Conservation (phyloP, 2,888 invertebrate genomes). For the Netelia inedita region DNA sequence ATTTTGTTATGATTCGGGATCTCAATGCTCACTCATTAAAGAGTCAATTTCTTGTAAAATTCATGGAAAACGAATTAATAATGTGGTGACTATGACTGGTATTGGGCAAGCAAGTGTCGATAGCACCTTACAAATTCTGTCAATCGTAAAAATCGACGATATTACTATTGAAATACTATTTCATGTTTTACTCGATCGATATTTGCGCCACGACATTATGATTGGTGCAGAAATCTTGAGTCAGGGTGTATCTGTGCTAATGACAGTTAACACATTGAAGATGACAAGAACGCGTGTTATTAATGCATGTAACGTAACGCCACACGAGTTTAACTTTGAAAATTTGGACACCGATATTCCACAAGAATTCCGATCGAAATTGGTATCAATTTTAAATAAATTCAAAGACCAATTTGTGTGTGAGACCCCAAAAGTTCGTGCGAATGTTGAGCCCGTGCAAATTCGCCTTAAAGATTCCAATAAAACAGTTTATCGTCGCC, state of each 20-base stretch:
- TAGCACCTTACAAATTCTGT: slow-evolving; percentile 3
- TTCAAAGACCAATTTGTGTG: neutral
- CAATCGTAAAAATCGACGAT: slow-evolving; percentile 9
- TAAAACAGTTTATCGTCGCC: slow-evolving; percentile 23
- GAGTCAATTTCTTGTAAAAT: slow-evolving; percentile 10
- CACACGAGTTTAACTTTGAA: neutral
- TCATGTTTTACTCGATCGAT: slow-evolving; percentile 10
- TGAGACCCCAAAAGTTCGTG: neutral
- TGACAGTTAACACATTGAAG: slow-evolving; percentile 1
- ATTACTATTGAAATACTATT: slow-evolving; percentile 27
- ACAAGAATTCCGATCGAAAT: slow-evolving; percentile 12
- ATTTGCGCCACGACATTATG: slow-evolving; percentile 20
- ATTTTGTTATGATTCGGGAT: slow-evolving; percentile 19
- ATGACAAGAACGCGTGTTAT: slow-evolving; percentile 15
- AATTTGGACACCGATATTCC: slow-evolving; percentile 11
- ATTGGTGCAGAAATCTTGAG: slow-evolving; percentile 8
- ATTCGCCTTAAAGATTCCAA: slow-evolving; percentile 11
- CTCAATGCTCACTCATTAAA: slow-evolving; percentile 12
- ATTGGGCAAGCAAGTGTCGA: slow-evolving; percentile 11
- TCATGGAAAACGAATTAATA: slow-evolving; percentile 9
- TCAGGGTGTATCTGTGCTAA: slow-evolving; percentile 9
- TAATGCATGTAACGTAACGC: slow-evolving; percentile 1
- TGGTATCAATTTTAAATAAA: slow-evolving; percentile 11
- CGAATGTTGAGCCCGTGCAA: slow-evolving; percentile 3
- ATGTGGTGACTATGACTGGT: slow-evolving; percentile 9